phyloP scores from a whole-genome alignment of 2,113 vertebrate genomes.

The Silurus meridionalis region DNA sequence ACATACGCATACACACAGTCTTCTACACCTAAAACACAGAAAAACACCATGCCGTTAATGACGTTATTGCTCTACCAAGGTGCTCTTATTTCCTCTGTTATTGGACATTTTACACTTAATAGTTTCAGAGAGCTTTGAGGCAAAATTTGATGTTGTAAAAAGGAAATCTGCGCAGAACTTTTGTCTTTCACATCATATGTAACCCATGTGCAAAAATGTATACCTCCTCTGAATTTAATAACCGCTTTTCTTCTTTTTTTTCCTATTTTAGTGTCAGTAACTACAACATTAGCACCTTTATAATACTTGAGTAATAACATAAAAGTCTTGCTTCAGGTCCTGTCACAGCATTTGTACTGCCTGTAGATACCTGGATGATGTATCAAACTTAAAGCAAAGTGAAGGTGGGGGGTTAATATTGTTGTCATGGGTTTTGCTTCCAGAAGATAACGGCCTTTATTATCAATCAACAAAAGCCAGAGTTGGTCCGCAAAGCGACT shows the following conservation, averaged over 20 bases:
- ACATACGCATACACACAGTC: background rate
- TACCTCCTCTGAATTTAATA: background rate
- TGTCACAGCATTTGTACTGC: background rate
- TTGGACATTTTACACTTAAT: background rate
- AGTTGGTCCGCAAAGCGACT: too few relatives aligned
- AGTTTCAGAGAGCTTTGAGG: background rate
- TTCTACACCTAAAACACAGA: background rate
- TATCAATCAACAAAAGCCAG: too few relatives aligned
- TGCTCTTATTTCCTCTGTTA: slow-evolving; percentile 2
- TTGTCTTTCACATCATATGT: background rate
- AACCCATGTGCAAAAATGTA: background rate
- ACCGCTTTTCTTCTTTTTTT: background rate
- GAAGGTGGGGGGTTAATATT: background rate
- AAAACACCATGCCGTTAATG: background rate
- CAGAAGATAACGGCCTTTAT: too few relatives aligned
- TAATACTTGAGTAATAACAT: too few relatives aligned
- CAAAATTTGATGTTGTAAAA: background rate
- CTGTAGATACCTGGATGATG: background rate
- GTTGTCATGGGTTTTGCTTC: too few relatives aligned
- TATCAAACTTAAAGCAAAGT: background rate
- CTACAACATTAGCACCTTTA: background rate
- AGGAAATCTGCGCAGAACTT: background rate
- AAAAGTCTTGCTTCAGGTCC: background rate
- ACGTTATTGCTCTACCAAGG: background rate
- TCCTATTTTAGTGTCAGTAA: background rate